A percentile compares a stretch with the other conserved stretches of the same genome.
Conservation (phyloP, 2,797 vertebrate species). For the Macroramphosus scolopax region DNA sequence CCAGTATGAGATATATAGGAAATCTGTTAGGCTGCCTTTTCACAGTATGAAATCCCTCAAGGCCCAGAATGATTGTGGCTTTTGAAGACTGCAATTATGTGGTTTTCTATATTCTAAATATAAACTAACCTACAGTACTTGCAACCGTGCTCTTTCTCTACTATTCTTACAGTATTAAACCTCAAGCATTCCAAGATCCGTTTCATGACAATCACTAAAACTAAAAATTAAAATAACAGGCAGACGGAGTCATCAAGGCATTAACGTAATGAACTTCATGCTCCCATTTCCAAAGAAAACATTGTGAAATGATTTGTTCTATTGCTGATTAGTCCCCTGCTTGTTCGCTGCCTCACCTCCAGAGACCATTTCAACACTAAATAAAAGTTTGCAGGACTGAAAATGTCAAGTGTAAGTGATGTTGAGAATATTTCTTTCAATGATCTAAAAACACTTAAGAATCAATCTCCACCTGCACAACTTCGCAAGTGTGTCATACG, state of each 20-base stretch:
- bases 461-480: constrained; percentile 22
- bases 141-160: constrained; percentile 24
- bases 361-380: neutral
- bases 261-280: neutral
- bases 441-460: no score
- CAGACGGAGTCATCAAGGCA: neutral
- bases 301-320: no score
- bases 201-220: neutral
- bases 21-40: constrained; percentile 40
- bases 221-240: neutral
- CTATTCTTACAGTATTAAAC: constrained; percentile 37
- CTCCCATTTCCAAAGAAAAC: no score
- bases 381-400: no score
- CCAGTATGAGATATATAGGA: constrained; percentile 38
- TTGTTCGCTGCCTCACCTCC: neutral
- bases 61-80: constrained; percentile 51
- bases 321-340: no score
- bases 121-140: constrained; percentile 40
- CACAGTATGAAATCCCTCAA: constrained; percentile 41
- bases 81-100: constrained; percentile 65
- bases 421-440: no score
- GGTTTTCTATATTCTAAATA: constrained; percentile 68
- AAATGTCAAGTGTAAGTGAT: no score
- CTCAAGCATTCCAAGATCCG: constrained; percentile 27
- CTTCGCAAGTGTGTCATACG: neutral